phyloP scores from a whole-genome alignment of 2,113 vertebrate genomes.

The Suricata suricatta region DNA sequence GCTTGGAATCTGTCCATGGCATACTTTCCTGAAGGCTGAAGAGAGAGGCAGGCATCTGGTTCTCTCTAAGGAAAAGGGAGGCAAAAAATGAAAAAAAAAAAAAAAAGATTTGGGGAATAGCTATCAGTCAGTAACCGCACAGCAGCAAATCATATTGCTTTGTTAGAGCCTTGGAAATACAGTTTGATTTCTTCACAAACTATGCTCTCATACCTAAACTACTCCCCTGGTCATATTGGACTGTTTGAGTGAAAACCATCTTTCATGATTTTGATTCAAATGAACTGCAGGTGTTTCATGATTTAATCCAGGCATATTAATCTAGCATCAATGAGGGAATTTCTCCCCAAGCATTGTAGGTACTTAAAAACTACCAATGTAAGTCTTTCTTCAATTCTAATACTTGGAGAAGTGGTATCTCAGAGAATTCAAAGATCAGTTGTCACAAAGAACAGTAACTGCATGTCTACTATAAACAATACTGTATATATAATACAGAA shows the following conservation, averaged over 20 bases:
- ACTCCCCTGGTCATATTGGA: background rate
- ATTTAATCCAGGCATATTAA: slow-evolving; percentile 15
- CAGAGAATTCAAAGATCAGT: background rate
- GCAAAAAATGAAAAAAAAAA: background rate
- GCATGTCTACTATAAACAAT: background rate
- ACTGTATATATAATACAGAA: background rate
- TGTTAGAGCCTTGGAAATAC: slow-evolving; percentile 19
- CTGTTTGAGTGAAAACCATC: background rate
- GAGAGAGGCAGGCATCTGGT: background rate
- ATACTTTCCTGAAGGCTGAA: background rate
- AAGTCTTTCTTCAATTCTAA: background rate
- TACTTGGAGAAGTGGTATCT: background rate
- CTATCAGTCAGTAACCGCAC: background rate
- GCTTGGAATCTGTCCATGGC: background rate
- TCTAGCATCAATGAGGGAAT: background rate
- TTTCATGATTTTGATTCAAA: slow-evolving; percentile 26
- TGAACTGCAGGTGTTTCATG: background rate
- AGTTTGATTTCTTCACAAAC: slow-evolving; percentile 16
- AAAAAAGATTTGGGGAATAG: background rate
- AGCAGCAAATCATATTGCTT: background rate
- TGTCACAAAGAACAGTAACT: background rate
- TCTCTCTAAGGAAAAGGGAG: background rate
- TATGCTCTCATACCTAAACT: background rate
- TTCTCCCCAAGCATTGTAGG: background rate
- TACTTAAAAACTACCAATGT: background rate